Conservation (phyloP, 2,888 invertebrate species). For the Pollenia amentaria region DNA sequence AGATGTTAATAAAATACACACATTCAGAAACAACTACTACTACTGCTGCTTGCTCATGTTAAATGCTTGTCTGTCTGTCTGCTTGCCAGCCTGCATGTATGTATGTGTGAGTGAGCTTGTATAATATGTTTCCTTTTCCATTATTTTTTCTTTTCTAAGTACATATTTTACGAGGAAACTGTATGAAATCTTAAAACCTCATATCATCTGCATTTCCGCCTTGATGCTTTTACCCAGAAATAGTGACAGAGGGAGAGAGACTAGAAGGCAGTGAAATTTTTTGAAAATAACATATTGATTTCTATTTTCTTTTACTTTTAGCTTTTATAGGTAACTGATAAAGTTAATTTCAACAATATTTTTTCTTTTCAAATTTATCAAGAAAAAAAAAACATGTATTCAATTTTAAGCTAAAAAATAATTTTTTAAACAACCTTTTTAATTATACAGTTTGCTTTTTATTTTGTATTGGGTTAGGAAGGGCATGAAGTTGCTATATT, state of each 20-base stretch:
- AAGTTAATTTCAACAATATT: conserved; percentile 16
- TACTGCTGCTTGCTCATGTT: not conserved
- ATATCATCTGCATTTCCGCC: conserved; percentile 61
- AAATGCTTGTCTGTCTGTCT: conserved; percentile 23
- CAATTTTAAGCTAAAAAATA: conserved; percentile 35
- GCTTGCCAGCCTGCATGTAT: not conserved
- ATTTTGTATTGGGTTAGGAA: not conserved
- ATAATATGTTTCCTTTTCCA: not conserved
- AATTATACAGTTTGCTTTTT: not conserved
- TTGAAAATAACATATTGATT: conserved; percentile 41
- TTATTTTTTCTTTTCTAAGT: not conserved
- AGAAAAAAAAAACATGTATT: not conserved
- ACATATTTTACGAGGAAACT: conserved; percentile 40
- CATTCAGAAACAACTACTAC: not conserved
- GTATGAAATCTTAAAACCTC: conserved; percentile 54
- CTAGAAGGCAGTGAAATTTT: not conserved
- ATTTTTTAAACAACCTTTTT: not conserved
- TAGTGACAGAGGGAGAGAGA: not conserved
- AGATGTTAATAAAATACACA: conserved; percentile 37
- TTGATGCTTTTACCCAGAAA: conserved; percentile 38
- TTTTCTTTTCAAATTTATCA: not conserved
- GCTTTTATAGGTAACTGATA: conserved; percentile 2
- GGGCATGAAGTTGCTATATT: not conserved
- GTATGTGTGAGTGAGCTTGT: not conserved
- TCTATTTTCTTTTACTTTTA: not conserved